Conservation (phyloP, 2,797 vertebrate species). For the Peromyscus attwateri region DNA sequence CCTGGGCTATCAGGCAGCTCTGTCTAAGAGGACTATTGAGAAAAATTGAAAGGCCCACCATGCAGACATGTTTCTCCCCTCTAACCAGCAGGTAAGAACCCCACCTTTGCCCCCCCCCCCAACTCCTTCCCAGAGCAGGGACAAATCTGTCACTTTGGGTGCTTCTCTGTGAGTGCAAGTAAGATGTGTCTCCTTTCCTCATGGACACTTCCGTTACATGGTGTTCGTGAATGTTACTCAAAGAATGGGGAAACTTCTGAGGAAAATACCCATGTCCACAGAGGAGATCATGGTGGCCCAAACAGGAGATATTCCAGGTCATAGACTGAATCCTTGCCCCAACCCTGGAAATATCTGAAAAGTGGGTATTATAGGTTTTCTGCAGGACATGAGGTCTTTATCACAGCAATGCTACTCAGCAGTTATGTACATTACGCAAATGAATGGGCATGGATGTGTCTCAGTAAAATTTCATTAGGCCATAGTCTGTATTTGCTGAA, state of each 20-base stretch:
- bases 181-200: not conserved
- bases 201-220: not conserved
- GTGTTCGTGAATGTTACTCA: not conserved
- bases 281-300: not conserved
- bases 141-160: not conserved
- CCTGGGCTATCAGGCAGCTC: not conserved
- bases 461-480: not conserved
- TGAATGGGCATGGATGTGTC: not conserved
- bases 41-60: not conserved
- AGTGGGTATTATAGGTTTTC: slow-evolving; percentile 10
- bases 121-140: not conserved
- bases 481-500: slow-evolving; percentile 4
- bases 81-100: not conserved
- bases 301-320: not conserved
- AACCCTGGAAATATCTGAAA: not conserved
- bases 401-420: not conserved
- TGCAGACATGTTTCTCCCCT: not conserved
- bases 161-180: not conserved
- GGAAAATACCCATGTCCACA: not conserved
- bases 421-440: not conserved
- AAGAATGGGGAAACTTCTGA: not conserved
- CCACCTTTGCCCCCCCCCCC: no score
- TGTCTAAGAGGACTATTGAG: not conserved
- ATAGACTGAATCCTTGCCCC: not conserved
- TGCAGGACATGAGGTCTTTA: not conserved